phyloP scores from a whole-genome alignment of 2,797 vertebrate species.

The Podarcis siculus region DNA sequence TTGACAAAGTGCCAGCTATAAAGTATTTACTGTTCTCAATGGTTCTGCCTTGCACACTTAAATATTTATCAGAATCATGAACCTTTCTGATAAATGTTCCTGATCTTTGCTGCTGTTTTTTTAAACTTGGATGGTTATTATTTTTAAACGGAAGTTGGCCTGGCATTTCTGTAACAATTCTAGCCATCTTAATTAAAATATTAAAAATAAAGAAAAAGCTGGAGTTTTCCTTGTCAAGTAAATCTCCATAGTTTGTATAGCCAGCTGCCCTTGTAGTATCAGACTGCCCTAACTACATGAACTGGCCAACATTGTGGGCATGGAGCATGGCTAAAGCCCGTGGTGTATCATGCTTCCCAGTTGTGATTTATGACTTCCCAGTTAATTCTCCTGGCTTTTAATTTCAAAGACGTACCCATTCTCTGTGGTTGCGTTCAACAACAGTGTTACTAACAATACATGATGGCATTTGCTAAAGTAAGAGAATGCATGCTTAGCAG shows the following conservation, averaged over 20 bases:
- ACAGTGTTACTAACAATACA: not conserved
- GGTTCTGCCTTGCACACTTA: slow-evolving; percentile 79
- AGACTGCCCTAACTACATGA: slow-evolving; percentile 30
- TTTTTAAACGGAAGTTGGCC: slow-evolving; percentile 54
- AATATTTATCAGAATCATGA: slow-evolving; percentile 84
- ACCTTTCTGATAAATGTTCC: slow-evolving; percentile 79
- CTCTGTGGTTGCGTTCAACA: not conserved
- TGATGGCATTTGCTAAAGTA: not conserved
- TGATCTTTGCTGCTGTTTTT: slow-evolving; percentile 71
- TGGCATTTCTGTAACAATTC: slow-evolving; percentile 58
- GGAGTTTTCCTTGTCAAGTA: slow-evolving; percentile 12
- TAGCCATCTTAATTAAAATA: slow-evolving; percentile 39
- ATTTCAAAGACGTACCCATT: slow-evolving; percentile 14
- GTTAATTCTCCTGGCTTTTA: not conserved
- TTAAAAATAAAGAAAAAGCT: slow-evolving; percentile 35
- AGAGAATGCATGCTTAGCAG: not conserved
- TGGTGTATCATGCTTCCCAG: not conserved
- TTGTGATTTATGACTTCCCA: not conserved
- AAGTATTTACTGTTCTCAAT: slow-evolving; percentile 83
- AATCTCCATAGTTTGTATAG: slow-evolving; percentile 18
- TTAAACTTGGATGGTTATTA: slow-evolving; percentile 65
- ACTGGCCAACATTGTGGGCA: slow-evolving; percentile 26
- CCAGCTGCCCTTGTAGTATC: slow-evolving; percentile 1
- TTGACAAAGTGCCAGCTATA: slow-evolving; percentile 83
- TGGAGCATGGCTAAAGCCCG: slow-evolving; percentile 35